Conservation (phyloP, 2,113 vertebrate species). For the Mus pahari region DNA sequence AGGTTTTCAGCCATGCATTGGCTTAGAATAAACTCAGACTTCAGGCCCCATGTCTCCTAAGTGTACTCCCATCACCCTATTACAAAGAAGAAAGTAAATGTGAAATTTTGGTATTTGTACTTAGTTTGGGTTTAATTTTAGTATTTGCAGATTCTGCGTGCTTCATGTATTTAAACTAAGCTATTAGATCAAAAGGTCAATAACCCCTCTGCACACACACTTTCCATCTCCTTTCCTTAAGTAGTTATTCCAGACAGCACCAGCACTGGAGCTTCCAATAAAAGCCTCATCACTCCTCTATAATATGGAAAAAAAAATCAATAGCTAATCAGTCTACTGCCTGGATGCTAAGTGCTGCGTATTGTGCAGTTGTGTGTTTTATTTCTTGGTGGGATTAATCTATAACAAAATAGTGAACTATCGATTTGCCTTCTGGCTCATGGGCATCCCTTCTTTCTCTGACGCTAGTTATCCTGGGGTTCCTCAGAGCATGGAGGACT, state of each 20-base stretch:
- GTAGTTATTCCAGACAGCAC: background rate
- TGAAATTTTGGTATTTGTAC: background rate
- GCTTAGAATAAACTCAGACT: background rate
- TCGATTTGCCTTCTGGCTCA: slow-evolving; percentile 63
- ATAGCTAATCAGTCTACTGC: slow-evolving; percentile 73
- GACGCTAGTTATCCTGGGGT: slow-evolving; percentile 19
- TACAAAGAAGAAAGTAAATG: background rate
- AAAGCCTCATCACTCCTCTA: slow-evolving; percentile 32
- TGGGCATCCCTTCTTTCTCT: slow-evolving; percentile 30
- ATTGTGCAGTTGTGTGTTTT: slow-evolving; percentile 51
- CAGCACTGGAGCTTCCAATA: background rate
- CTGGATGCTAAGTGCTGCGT: slow-evolving; percentile 14
- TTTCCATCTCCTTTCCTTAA: background rate
- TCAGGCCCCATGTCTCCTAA: background rate
- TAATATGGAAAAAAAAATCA: slow-evolving; percentile 64
- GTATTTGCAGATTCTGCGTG: background rate
- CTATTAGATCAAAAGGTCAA: background rate
- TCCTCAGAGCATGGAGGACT: background rate
- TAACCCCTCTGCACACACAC: fast-evolving
- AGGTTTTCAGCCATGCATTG: background rate
- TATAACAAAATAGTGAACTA: slow-evolving; percentile 67
- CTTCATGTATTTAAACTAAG: slow-evolving; percentile 22
- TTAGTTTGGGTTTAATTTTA: slow-evolving; percentile 16
- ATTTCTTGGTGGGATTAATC: slow-evolving; percentile 74
- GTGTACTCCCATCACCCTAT: background rate